Conservation (phyloP, 2,888 invertebrate species). For the Pammene aurita region DNA sequence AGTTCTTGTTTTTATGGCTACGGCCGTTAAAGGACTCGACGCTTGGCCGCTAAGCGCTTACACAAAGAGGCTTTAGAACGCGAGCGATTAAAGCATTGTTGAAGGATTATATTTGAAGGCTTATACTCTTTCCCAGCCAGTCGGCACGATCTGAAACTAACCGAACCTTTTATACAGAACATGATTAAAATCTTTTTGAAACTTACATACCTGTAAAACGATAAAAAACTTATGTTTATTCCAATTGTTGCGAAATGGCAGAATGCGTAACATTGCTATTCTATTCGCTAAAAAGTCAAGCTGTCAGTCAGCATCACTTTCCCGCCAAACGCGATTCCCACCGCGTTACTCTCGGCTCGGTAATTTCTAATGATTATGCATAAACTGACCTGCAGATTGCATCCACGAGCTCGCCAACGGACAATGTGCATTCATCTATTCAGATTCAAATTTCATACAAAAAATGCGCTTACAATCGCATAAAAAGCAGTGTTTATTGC, state of each 20-base stretch:
- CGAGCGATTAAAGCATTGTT: slow-evolving; percentile 64
- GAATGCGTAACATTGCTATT: slow-evolving; percentile 42
- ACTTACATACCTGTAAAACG: slow-evolving; percentile 2
- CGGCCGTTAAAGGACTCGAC: slow-evolving; percentile 29
- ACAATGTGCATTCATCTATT: slow-evolving; percentile 80
- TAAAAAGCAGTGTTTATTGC: slow-evolving; percentile 83
- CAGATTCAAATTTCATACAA: slow-evolving; percentile 69
- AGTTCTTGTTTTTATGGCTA: slow-evolving; percentile 38
- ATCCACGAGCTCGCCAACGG: slow-evolving; percentile 82
- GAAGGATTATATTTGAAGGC: slow-evolving; percentile 59
- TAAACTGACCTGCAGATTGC: slow-evolving; percentile 75
- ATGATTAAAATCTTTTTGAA: slow-evolving; percentile 22
- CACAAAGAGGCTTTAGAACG: slow-evolving; percentile 48
- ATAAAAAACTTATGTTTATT: slow-evolving; percentile 1
- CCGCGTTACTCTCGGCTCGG: slow-evolving; percentile 64
- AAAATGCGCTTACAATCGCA: slow-evolving; percentile 75
- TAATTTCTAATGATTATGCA: slow-evolving; percentile 80
- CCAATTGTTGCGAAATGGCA: slow-evolving; percentile 24
- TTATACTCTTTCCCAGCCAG: slow-evolving; percentile 69
- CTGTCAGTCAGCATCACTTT: slow-evolving; percentile 61
- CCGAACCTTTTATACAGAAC: slow-evolving; percentile 25
- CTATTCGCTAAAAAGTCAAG: slow-evolving; percentile 36
- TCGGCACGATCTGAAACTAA: slow-evolving; percentile 62
- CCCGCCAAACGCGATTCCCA: slow-evolving; percentile 74
- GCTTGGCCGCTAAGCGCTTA: slow-evolving; percentile 42